These are phyloP conservation scores for Poeciliopsis retropinna DNA, from an alignment of 2,113 vertebrate species.

Conservation along the genomic window DNA sequence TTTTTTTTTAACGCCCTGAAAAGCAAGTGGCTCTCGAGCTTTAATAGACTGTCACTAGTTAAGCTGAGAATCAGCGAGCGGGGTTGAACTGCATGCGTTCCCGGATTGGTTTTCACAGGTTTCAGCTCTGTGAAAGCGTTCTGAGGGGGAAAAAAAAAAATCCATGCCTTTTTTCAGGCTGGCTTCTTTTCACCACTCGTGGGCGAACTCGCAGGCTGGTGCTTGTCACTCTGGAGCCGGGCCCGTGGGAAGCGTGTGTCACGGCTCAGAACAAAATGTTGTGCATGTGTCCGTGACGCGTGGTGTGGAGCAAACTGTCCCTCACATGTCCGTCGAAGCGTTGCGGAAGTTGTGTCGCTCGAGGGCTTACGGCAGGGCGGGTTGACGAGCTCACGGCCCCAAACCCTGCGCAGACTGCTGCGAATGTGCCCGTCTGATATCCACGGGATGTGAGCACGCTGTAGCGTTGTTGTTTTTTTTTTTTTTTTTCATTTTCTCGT, in stretches of 20 bases:
- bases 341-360: constrained; percentile 10
- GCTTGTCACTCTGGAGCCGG: constrained; percentile 50
- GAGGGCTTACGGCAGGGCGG: constrained; percentile 9
- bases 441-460: constrained; percentile 10
- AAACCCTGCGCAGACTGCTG: neutral
- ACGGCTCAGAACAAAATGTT: constrained; percentile 60
- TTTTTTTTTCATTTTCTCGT: constrained; percentile 4
- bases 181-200: constrained; percentile 65
- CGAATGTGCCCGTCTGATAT: constrained; percentile 8
- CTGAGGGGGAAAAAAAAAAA: constrained; percentile 5
- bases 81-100: constrained; percentile 23
- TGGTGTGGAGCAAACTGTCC: constrained; percentile 59
- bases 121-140: constrained; percentile 38
- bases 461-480: constrained; percentile 1
- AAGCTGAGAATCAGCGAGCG: constrained; percentile 41
- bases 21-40: constrained; percentile 61
- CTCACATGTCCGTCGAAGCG: constrained; percentile 47
- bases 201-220: constrained; percentile 65
- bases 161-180: constrained; percentile 54
- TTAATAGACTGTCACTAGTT: constrained; percentile 71
- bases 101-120: constrained; percentile 54
- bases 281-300: constrained; percentile 34
- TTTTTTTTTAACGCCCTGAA: neutral
- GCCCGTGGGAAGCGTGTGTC: constrained; percentile 42
- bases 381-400: neutral